Conservation (phyloP, 2,113 vertebrate genomes). For the Cyanoliseus patagonus region DNA sequence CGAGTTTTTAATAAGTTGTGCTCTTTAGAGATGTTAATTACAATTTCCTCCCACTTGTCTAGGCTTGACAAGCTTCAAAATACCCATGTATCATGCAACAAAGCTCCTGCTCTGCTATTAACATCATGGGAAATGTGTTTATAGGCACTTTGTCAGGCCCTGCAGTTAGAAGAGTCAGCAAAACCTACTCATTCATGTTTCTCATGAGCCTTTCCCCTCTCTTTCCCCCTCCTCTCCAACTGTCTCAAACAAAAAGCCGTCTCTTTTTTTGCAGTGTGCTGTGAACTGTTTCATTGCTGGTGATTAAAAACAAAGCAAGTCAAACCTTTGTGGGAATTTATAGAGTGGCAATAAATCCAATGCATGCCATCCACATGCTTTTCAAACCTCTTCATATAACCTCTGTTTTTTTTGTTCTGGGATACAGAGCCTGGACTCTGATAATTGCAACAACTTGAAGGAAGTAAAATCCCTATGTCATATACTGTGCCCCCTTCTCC, state of each 20-base stretch:
- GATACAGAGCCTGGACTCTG: neutral
- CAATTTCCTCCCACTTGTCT: neutral
- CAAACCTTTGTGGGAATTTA: conserved; percentile 28
- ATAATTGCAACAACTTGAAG: conserved; percentile 9
- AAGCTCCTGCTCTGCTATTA: conserved; percentile 14
- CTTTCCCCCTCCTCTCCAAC: neutral
- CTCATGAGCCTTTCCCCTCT: conserved; percentile 9
- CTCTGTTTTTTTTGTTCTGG: neutral
- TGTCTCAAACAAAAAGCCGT: conserved; percentile 30
- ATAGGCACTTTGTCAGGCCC: conserved; percentile 29
- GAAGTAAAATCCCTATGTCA: neutral
- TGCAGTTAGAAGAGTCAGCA: conserved; percentile 47
- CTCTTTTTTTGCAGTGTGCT: conserved; percentile 38
- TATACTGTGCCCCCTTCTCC: neutral
- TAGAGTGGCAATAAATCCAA: conserved; percentile 23
- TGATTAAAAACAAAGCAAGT: conserved; percentile 56
- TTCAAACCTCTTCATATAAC: conserved; percentile 1
- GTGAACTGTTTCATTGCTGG: conserved; percentile 49
- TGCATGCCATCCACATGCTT: conserved; percentile 1
- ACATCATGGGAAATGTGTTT: conserved; percentile 53
- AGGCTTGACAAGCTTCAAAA: neutral
- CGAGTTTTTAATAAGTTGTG: neutral
- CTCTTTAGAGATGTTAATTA: neutral
- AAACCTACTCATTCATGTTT: conserved; percentile 59
- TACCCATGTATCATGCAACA: neutral